These are phyloP conservation scores for Meda fulgida DNA, from an alignment of 2,797 vertebrate genomes.

Conservation along the genomic window DNA sequence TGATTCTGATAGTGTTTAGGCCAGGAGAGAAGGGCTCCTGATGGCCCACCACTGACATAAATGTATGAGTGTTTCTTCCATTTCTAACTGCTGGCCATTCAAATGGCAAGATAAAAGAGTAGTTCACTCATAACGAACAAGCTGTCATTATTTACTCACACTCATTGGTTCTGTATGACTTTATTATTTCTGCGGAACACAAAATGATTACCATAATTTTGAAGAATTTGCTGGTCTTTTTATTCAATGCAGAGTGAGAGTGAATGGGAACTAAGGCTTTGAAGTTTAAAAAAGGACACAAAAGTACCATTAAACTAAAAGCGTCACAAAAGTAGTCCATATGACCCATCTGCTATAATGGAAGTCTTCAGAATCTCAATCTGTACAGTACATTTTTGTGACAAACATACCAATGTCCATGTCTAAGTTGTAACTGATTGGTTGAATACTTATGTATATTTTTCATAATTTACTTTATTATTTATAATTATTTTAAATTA, in stretches of 20 bases:
- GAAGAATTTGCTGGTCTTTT: not conserved
- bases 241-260: not conserved
- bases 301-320: conserved; percentile 10
- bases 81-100: conserved; percentile 3
- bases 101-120: not conserved
- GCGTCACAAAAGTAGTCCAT: not conserved
- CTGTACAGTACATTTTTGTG: not conserved
- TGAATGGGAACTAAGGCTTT: not conserved
- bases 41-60: not conserved
- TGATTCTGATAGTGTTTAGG: too few relatives aligned
- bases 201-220: not conserved
- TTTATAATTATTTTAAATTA: not conserved
- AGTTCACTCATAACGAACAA: conserved; percentile 5
- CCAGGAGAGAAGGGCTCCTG: too few relatives aligned
- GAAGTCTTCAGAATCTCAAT: not conserved
- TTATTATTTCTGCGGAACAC: not conserved
- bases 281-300: not conserved
- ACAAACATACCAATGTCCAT: not conserved
- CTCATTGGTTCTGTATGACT: not conserved
- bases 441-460: not conserved
- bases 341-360: not conserved
- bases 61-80: conserved; percentile 32
- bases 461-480: not conserved
- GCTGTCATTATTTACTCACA: not conserved
- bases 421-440: not conserved